Conservation (phyloP, 2,113 vertebrate genomes). For the Myiagra hebetior region DNA sequence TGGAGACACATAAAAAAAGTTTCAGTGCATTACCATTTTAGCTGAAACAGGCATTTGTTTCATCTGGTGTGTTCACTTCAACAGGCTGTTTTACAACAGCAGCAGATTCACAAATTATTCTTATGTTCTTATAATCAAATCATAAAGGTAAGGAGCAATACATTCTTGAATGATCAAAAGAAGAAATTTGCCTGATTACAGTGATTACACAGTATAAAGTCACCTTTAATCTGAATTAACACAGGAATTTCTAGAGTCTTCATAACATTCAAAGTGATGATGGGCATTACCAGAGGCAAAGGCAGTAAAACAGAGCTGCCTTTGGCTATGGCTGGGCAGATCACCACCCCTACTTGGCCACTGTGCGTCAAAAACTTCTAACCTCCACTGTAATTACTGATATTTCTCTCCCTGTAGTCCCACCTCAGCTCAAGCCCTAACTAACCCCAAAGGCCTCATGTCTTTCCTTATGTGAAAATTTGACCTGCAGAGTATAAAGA, state of each 20-base stretch:
- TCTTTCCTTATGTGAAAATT: background rate
- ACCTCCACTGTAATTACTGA: background rate
- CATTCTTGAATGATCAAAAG: background rate
- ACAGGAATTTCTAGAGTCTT: background rate
- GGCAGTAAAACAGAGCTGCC: background rate
- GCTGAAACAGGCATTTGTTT: background rate
- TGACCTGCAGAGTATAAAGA: background rate
- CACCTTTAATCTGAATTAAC: background rate
- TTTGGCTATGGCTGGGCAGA: background rate
- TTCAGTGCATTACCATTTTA: background rate
- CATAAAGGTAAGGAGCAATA: background rate
- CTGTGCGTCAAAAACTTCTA: background rate
- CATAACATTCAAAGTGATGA: background rate
- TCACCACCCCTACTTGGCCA: background rate
- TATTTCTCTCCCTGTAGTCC: background rate
- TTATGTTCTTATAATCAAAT: background rate
- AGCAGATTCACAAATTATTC: background rate
- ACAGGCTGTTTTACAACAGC: background rate
- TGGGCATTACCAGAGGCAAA: background rate
- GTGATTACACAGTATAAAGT: background rate
- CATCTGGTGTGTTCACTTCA: background rate
- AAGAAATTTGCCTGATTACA: background rate
- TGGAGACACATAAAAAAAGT: background rate
- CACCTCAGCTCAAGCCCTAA: background rate
- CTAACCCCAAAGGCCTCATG: background rate